Evolutionary conservation across 2,888 invertebrate genomes (phyloP), one percentile per base, ranked within the genome.

Genomic region (Protophormia terraenovae): DNA sequence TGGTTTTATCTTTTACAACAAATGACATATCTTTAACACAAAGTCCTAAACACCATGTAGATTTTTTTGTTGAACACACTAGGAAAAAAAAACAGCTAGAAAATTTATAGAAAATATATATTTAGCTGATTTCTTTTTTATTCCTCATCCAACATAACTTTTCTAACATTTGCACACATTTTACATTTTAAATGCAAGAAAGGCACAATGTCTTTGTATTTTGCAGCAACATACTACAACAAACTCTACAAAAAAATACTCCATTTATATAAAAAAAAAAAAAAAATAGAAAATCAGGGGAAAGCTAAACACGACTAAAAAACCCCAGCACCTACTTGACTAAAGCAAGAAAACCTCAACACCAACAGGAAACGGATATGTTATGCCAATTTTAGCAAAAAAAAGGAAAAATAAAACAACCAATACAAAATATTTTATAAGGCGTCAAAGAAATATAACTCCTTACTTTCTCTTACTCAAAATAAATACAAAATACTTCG

Each of bases 321-420:
- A 8, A 41, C 4, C n/a, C 22, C 45, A 67, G 22, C n/a, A n/a
- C n/a, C n/a, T 50, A 75, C 66, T 75, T 67, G 80, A 67, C 58
- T 81, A 55, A 60, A n/a, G n/a, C 38, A 55, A 71, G 67, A 66
- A 83, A 79, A 83, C 66, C 79, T 77, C 79, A 83, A 82, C 73
- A 75, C 69, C 84, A 84, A 64, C 72, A 78, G 84, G 82, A 85
- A 78, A 82, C 77, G 84, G 84, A 84, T 81, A 84, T 84, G 84
- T 78, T 78, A 35, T 73, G 84, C 73, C 84, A 82, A 84, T 82
- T 67, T 64, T 12, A 41, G 19, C 22, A 53, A 75, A 73, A 50
- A 76, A 50, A n/a, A 22, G 5, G 32, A 60, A 60, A n/a, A 24
- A 22, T 41, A 50, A 62, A 35, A 1, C 12, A 27, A 22, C 14